These are phyloP conservation scores for Scolopax mira DNA, from an alignment of 2,113 vertebrate species.

Conservation along the genomic window DNA sequence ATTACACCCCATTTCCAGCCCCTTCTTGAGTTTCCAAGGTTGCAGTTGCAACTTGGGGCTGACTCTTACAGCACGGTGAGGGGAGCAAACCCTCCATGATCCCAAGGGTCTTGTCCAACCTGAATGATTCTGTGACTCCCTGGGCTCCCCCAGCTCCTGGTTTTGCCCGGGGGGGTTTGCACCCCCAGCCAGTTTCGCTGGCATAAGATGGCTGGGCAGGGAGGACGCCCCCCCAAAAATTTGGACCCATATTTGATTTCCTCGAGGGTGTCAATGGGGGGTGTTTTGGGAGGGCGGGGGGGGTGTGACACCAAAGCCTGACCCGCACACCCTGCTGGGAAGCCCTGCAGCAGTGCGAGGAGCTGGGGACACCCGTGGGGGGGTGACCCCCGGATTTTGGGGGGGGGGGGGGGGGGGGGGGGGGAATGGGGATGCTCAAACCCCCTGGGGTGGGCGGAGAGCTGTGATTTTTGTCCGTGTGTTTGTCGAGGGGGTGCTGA, in stretches of 20 bases:
- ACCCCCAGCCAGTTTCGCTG: fast-evolving
- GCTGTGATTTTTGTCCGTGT: not conserved
- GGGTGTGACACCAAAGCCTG: not conserved
- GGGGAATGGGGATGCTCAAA: not conserved
- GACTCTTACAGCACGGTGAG: not conserved
- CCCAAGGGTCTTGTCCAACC: too few relatives aligned
- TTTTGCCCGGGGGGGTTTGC: not conserved
- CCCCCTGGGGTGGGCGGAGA: not conserved
- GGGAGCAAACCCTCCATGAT: too few relatives aligned
- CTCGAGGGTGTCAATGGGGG: not conserved
- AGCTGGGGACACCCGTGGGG: fast-evolving
- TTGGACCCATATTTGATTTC: not conserved
- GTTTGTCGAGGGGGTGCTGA: not conserved
- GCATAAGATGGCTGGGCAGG: fast-evolving
- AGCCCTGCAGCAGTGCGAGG: not conserved
- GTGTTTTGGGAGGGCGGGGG: too few relatives aligned
- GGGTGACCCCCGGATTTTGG: not conserved
- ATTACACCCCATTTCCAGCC: fast-evolving
- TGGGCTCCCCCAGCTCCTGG: not conserved
- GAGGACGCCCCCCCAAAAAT: not conserved
- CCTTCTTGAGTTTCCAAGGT: not conserved
- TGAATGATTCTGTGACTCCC: too few relatives aligned
- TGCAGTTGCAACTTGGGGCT: fast-evolving
- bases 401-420: too few relatives aligned
- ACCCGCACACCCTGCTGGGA: fast-evolving